Conservation (phyloP, 2,888 invertebrate genomes). For the Cryptocephalus primarius region DNA sequence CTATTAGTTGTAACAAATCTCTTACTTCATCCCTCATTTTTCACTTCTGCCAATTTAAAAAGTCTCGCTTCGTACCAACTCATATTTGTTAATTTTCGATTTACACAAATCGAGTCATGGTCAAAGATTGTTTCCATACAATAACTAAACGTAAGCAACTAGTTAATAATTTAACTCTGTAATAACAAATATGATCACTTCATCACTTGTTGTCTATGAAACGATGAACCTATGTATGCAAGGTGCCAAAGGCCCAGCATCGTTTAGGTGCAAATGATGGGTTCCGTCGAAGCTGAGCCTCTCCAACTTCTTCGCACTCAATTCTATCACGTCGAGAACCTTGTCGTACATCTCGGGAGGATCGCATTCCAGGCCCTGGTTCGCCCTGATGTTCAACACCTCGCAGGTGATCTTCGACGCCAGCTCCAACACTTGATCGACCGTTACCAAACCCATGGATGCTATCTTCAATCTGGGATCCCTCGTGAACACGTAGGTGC, state of each 20-base stretch:
- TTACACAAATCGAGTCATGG: no score
- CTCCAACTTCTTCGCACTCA: constrained; percentile 45
- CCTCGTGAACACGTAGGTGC: constrained; percentile 51
- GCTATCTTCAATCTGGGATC: constrained; percentile 67
- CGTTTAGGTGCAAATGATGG: constrained; percentile 73
- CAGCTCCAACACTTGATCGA: constrained; percentile 55
- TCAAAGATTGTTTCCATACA: no score
- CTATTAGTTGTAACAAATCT: no score
- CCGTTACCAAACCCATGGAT: constrained; percentile 51
- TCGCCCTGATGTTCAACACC: constrained; percentile 65
- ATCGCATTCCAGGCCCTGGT: constrained; percentile 61
- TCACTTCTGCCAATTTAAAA: no score
- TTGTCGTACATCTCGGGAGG: constrained; percentile 52
- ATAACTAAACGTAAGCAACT: no score
- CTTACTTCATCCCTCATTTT: no score
- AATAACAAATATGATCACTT: no score
- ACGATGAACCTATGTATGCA: constrained; percentile 54
- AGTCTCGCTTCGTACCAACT: no score
- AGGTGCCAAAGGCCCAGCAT: constrained; percentile 52
- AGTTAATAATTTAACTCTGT: no score
- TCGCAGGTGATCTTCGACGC: constrained; percentile 62
- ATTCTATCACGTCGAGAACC: constrained; percentile 53
- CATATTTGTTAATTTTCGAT: no score
- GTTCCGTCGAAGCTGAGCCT: constrained; percentile 63
- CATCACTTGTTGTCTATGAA: not conserved